These are phyloP conservation scores for Lasius platythorax DNA, from an alignment of 2,888 invertebrate species.

Conservation along the genomic window DNA sequence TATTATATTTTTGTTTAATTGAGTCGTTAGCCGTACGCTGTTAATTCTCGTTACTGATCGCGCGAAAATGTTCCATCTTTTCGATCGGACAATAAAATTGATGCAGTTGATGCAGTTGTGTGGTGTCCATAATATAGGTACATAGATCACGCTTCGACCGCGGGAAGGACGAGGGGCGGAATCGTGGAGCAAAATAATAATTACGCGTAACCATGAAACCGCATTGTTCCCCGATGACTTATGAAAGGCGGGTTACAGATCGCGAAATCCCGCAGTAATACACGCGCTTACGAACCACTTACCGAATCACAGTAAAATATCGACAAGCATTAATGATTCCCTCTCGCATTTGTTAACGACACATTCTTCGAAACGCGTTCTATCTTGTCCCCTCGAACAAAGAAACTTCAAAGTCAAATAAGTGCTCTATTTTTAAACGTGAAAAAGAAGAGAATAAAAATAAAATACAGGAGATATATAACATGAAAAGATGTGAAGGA, in stretches of 20 bases:
- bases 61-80: neutral
- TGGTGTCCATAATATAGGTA: slow-evolving; percentile 45
- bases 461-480: neutral
- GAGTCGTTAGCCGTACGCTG: no score
- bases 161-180: slow-evolving; percentile 13
- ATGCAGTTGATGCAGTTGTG: neutral
- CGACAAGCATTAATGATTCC: slow-evolving; percentile 64
- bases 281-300: slow-evolving; percentile 54
- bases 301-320: slow-evolving; percentile 62
- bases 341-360: slow-evolving; percentile 55
- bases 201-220: slow-evolving; percentile 59
- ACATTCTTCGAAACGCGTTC: slow-evolving; percentile 31
- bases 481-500: neutral
- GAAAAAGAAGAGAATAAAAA: neutral
- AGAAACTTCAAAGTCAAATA: slow-evolving; percentile 7
- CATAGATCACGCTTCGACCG: slow-evolving; percentile 70
- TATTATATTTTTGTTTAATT: neutral
- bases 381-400: slow-evolving; percentile 26
- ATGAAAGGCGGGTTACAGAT: slow-evolving; percentile 67
- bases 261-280: slow-evolving; percentile 63
- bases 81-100: slow-evolving; percentile 10
- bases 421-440: slow-evolving; percentile 22
- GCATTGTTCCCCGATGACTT: slow-evolving; percentile 77
- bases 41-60: neutral
- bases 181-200: slow-evolving; percentile 74